Base-by-base conservation (phyloP, 64 coral and sea anemone species). In the Dendronephthya gigantea region DNA sequence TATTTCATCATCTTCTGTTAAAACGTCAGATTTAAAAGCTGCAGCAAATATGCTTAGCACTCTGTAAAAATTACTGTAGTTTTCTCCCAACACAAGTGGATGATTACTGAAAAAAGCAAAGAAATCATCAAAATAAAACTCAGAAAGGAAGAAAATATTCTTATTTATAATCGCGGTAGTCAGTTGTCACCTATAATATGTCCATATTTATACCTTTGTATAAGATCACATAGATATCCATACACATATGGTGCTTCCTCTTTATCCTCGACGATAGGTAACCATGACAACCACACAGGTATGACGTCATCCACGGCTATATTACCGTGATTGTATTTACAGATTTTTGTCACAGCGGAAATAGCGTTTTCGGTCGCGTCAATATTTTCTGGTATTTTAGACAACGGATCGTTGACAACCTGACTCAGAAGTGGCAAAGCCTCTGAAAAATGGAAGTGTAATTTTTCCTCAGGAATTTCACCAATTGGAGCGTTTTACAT, bases 241-340 rank as follows among this genome's bases (percentile, higher is more conserved):
- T 98, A 98, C 40, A 98, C 92, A 75, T 98, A 90, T 29, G 95
- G 92, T 5, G 95, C 95, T 33, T 98, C 95, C 85, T 98, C 95
- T 84, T 93, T 93, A 75, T 98, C 95, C 83, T 98, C 95, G 33
- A 89, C 89, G n/a, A 93, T 98, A 39, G 95, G 95, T 72, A 98
- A 47, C 82, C 92, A 84, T 55, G 90, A 93, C 70, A 98, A 89
- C 50, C 92, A 90, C 48, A 87, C 16, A 0, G 95, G 95, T 68
- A 98, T 74, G 19, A 93, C 79, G 29, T 98, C 95, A 85, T 92
- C 88, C 2, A 98, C 87, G 31, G 92, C 89, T 28, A 98, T 98
- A 69, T 98, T 98, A 49, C 95, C 95, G 84, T 91, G 92, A 70
- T 93, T 98, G 84, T 93, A 98, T 98, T 98, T 93, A 90, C 92